Evolutionary conservation across 2,113 vertebrate species (phyloP).

Genomic region (Benitochromis conjunctus): DNA sequence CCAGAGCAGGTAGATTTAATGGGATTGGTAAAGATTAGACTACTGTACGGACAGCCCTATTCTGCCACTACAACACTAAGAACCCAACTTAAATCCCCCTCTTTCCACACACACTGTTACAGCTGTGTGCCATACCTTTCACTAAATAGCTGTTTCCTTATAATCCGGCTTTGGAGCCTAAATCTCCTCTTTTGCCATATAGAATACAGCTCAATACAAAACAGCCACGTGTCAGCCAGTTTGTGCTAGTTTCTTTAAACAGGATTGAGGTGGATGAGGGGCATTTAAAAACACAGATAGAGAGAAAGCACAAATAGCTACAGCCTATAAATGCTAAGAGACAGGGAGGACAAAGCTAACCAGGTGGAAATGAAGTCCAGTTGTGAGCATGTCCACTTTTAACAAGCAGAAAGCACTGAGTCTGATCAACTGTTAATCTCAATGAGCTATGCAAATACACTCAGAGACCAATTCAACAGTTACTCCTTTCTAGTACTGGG

Average conservation of each 20-base stretch:
- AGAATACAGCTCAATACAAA: neutral
- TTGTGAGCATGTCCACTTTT: neutral
- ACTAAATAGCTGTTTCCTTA: conserved; percentile 44
- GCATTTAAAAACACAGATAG: neutral
- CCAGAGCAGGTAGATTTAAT: conserved; percentile 63
- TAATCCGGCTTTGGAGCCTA: conserved; percentile 52
- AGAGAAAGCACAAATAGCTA: neutral
- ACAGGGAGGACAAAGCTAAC: neutral
- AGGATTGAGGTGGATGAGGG: neutral
- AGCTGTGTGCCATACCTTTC: conserved; percentile 42
- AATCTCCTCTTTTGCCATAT: conserved; percentile 26
- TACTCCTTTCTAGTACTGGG: neutral
- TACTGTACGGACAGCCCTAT: conserved; percentile 53
- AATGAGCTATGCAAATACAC: neutral
- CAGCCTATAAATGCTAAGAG: neutral
- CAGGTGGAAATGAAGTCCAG: neutral
- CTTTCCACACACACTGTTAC: neutral
- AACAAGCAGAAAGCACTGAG: neutral
- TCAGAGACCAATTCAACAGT: neutral
- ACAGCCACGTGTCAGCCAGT: neutral
- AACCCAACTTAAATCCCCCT: conserved; percentile 53
- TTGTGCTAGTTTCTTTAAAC: neutral
- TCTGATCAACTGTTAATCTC: neutral
- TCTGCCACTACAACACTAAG: conserved; percentile 44
- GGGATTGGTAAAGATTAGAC: conserved; percentile 69